Evolutionary conservation across 2,113 vertebrate species (phyloP).

Genomic region (Melanocharis versteri): DNA sequence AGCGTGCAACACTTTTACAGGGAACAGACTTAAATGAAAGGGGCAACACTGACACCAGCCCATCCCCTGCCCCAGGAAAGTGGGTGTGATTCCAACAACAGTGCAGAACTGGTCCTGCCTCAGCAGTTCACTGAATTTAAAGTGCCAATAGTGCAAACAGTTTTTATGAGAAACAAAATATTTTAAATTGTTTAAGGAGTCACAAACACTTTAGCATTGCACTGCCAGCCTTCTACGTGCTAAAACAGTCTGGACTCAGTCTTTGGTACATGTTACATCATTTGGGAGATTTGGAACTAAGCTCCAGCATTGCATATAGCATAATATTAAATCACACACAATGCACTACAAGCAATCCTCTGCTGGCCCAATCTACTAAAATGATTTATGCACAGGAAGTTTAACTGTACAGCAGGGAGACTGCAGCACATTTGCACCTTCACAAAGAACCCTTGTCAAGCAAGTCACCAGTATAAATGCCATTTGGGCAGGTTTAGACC

Average conservation of each 20-base stretch:
- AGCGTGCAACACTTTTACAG: not conserved
- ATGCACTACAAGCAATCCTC: conserved; percentile 49
- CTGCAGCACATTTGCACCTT: conserved; percentile 23
- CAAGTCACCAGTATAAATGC: conserved; percentile 32
- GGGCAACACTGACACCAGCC: not conserved
- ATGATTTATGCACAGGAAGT: conserved; percentile 54
- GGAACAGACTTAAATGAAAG: not conserved
- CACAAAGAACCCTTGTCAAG: conserved; percentile 47
- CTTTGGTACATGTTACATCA: not conserved
- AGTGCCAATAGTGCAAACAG: not conserved
- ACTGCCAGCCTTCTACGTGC: not conserved
- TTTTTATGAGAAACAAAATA: not conserved
- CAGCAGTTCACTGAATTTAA: not conserved
- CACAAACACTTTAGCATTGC: not conserved
- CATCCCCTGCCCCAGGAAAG: not conserved
- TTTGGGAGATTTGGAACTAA: conserved; percentile 30
- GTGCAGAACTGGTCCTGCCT: not conserved
- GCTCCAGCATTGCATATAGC: not conserved
- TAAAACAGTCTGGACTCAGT: not conserved
- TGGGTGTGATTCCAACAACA: not conserved
- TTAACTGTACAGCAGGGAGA: conserved; percentile 52
- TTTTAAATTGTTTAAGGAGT: not conserved
- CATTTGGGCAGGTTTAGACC: conserved; percentile 35
- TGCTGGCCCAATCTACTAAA: conserved; percentile 42
- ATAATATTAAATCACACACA: conserved; percentile 48